Evolutionary conservation across 2,797 vertebrate genomes (phyloP).

Genomic region (Sebastes wilsoni): DNA sequence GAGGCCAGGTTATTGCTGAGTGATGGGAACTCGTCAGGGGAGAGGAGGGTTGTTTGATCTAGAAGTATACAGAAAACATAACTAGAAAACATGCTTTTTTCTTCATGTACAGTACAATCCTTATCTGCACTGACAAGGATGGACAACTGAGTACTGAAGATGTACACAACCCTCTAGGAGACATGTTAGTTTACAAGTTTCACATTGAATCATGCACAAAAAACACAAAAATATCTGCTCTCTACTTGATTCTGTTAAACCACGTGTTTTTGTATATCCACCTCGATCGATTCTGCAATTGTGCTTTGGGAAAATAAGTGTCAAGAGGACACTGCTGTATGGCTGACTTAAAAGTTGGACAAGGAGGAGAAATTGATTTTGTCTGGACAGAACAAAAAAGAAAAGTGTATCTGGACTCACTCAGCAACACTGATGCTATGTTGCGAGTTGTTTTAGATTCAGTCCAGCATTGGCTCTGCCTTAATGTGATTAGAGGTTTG

Average conservation of each 20-base stretch:
- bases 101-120: background rate
- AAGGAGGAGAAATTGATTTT: slow-evolving; percentile 51
- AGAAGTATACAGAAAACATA: slow-evolving; percentile 1
- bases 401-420: slow-evolving; percentile 25
- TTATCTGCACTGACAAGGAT: background rate
- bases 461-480: slow-evolving; percentile 1
- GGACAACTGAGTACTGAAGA: background rate
- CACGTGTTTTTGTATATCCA: background rate
- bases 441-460: slow-evolving; percentile 47
- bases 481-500: slow-evolving; percentile 59
- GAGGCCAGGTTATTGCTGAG: slow-evolving; percentile 30
- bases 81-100: background rate
- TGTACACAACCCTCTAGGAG: background rate
- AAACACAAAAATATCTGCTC: background rate
- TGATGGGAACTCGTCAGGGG: background rate
- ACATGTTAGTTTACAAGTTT: background rate
- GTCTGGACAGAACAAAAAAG: slow-evolving; percentile 30
- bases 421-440: slow-evolving; percentile 5
- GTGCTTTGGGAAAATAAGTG: slow-evolving; percentile 16
- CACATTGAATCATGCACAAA: background rate
- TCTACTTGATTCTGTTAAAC: background rate
- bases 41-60: slow-evolving; percentile 15
- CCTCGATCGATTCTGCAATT: background rate
- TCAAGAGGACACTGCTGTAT: slow-evolving; percentile 30
- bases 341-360: slow-evolving; percentile 28